Evolutionary conservation across 23 tunicate genomes (phyloP).

Genomic region (Styela plicata): DNA sequence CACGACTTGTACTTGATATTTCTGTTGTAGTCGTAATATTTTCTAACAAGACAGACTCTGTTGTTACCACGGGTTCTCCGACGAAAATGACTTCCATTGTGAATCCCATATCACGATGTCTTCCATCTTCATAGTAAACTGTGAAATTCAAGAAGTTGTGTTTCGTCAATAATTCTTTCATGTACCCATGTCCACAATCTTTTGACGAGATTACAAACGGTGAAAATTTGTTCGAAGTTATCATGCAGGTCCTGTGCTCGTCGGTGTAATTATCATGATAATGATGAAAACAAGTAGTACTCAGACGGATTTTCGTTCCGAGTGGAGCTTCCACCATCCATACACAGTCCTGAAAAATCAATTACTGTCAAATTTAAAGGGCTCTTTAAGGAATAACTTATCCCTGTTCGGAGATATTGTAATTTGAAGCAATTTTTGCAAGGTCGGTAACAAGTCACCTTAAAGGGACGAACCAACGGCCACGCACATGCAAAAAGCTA

Average conservation of each 20-base stretch:
- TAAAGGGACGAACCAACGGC: too few relatives aligned
- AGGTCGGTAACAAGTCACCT: too few relatives aligned
- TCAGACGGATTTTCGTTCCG: not conserved
- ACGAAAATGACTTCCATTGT: not conserved
- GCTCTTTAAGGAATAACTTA: too few relatives aligned
- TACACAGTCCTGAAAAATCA: not conserved
- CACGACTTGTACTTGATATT: too few relatives aligned
- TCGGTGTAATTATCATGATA: not conserved
- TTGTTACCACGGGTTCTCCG: too few relatives aligned
- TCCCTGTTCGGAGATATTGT: too few relatives aligned
- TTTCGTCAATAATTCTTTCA: not conserved
- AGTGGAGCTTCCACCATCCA: not conserved
- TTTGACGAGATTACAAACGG: not conserved
- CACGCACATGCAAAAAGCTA: too few relatives aligned
- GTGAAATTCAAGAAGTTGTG: not conserved
- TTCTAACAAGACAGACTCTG: too few relatives aligned
- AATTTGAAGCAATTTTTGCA: too few relatives aligned
- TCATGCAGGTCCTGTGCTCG: not conserved
- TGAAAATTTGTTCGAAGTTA: too few relatives aligned
- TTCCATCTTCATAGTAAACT: not conserved
- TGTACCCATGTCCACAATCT: not conserved
- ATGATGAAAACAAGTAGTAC: slow-evolving; percentile 3
- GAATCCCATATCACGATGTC: not conserved
- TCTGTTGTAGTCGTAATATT: too few relatives aligned
- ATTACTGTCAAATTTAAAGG: too few relatives aligned